Evolutionary conservation across 2,888 invertebrate genomes (phyloP).

Genomic region (Drosophila paramelanica): DNA sequence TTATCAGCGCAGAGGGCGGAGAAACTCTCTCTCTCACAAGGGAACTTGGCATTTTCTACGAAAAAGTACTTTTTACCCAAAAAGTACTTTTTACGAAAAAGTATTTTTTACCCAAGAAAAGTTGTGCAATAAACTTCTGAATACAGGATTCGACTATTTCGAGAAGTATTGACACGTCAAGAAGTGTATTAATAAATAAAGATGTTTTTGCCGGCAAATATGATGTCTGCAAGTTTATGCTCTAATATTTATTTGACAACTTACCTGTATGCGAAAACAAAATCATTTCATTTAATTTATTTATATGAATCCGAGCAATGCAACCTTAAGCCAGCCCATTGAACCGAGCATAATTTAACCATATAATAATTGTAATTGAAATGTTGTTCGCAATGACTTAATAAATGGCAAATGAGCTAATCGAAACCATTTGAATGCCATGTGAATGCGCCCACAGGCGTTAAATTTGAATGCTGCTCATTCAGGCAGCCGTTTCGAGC

Average conservation of each 20-base stretch:
- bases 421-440: conserved; percentile 35
- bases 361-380: conserved; percentile 3
- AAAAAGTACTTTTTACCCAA: too few relatives aligned
- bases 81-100: too few relatives aligned
- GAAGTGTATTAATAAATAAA: not conserved
- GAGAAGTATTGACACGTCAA: not conserved
- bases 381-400: conserved; percentile 11
- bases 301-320: not conserved
- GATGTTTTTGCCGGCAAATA: not conserved
- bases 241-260: not conserved
- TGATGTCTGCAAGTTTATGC: not conserved
- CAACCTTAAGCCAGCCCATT: not conserved
- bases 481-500: not conserved
- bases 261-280: too few relatives aligned
- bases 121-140: not conserved
- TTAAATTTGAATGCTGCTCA: conserved; percentile 2
- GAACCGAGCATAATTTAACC: not conserved
- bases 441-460: conserved; percentile 33
- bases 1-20: conserved; percentile 8
- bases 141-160: not conserved
- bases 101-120: not conserved
- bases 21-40: conserved; percentile 3
- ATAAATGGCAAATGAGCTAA: conserved; percentile 40
- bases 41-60: not conserved
- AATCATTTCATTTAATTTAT: too few relatives aligned